Evolutionary conservation across 23 tunicate genomes (phyloP), one percentile per base, ranked within the genome.

Genomic region (Halocynthia roretzi): DNA sequence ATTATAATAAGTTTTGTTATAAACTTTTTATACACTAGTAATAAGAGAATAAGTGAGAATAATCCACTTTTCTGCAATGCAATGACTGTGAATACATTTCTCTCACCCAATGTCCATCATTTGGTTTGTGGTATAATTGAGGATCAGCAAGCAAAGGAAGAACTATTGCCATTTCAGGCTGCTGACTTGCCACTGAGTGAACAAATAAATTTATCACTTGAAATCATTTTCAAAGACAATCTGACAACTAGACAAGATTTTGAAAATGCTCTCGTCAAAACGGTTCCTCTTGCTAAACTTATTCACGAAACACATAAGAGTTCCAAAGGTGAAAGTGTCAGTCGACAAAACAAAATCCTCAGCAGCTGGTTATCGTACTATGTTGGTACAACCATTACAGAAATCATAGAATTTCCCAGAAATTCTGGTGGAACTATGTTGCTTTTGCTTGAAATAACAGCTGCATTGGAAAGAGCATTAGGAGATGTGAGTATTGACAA

Each of bases 391-490:
- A 31, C 44, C 1, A 0, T 31, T 31, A 0, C 44, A 31, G 44
- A 31, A 31, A 31, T 31, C 44, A 31, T 0, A 0, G 44, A 31
- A 31, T 31, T 31, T 31, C 2, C 44, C 44, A 31, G 44, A 31
- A 31, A 31, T 31, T 31, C 44, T 31, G 44, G 44, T 31, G 4
- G 44, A 31, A 31, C 1, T 31, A 70, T 68, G 60, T n/a, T 75
- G 19, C 49, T 7, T 10, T 50, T 80, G 10, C 76, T 80, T 31
- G 18, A 68, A 52, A 52, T 80, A 23, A 56, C 72, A 20, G 69
- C 83, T 9, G 57, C 74, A 14, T 56, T 80, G 57, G 83, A 80
- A 21, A 68, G 83, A 68, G 63, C 76, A 55, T 66, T 80, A 19
- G 83, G 83, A 15, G 76, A 80, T 68, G 83, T 80, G 70, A 50